These are phyloP conservation scores for Corydoras sp. DNA, from an alignment of 2,113 vertebrate genomes.

Conservation along the genomic window DNA sequence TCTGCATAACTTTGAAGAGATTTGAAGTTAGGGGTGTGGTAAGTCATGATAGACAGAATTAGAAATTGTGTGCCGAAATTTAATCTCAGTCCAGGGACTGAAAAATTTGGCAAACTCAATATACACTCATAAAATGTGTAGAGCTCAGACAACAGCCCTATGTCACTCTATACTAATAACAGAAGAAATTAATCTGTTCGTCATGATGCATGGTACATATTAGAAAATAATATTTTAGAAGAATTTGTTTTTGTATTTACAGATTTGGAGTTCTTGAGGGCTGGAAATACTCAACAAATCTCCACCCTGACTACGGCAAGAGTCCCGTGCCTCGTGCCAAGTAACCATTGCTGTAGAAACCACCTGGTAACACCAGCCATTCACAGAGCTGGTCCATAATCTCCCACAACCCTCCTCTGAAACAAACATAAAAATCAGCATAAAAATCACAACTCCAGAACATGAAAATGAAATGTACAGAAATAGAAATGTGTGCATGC, in stretches of 20 bases:
- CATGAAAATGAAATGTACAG: background rate
- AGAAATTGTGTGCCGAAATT: too few relatives aligned
- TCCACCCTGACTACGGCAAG: conserved; percentile 84
- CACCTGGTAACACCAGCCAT: conserved; percentile 82
- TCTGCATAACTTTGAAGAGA: too few relatives aligned
- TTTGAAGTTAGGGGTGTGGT: too few relatives aligned
- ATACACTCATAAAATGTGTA: too few relatives aligned
- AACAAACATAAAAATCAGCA: background rate
- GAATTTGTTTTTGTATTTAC: conserved; percentile 50
- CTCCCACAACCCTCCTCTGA: conserved; percentile 77
- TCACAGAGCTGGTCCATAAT: conserved; percentile 65
- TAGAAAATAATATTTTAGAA: background rate
- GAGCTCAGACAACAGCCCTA: too few relatives aligned
- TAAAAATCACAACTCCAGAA: background rate
- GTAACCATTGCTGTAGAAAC: conserved; percentile 72
- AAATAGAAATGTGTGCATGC: background rate
- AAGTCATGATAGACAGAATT: too few relatives aligned
- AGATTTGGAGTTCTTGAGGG: conserved; percentile 61
- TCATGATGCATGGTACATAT: too few relatives aligned
- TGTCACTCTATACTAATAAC: too few relatives aligned
- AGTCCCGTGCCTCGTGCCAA: conserved; percentile 85
- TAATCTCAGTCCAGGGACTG: too few relatives aligned
- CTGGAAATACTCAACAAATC: conserved; percentile 79
- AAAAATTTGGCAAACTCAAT: too few relatives aligned
- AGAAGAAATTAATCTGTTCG: too few relatives aligned